phyloP scores from a whole-genome alignment of 2,888 invertebrate species.

The Tachina fera region DNA sequence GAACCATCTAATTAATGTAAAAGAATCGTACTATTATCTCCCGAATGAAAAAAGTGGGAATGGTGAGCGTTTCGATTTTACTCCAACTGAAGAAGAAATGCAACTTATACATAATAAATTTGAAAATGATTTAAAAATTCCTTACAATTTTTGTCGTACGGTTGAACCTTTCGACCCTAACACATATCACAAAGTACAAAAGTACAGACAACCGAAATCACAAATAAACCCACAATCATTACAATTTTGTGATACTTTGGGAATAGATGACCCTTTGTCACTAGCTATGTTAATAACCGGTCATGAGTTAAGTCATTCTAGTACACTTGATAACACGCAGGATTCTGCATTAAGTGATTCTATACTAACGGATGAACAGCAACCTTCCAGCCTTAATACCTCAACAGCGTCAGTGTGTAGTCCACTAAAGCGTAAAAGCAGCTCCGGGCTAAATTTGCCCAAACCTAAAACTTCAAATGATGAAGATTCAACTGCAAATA shows the following conservation, averaged over 20 bases:
- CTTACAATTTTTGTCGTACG: conserved; percentile 90
- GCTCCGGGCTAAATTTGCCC: conserved; percentile 76
- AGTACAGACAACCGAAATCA: conserved; percentile 83
- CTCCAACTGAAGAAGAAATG: conserved; percentile 90
- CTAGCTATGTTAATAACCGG: conserved; percentile 85
- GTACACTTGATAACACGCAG: conserved; percentile 73
- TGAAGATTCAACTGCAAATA: conserved; percentile 51
- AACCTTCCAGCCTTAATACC: conserved; percentile 72
- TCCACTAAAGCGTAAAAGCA: conserved; percentile 77
- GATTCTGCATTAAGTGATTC: conserved; percentile 70
- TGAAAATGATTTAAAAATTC: conserved; percentile 87
- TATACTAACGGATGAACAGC: conserved; percentile 55
- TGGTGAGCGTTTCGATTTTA: conserved; percentile 85
- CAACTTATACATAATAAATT: conserved; percentile 86
- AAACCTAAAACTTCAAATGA: conserved; percentile 72
- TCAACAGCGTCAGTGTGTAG: conserved; percentile 69
- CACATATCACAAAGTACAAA: conserved; percentile 80
- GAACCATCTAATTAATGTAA: conserved; percentile 92
- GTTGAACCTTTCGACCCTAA: conserved; percentile 86
- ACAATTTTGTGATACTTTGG: conserved; percentile 87
- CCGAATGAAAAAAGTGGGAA: conserved; percentile 85
- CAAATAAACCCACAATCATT: conserved; percentile 88
- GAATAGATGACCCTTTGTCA: conserved; percentile 92
- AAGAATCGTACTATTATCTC: conserved; percentile 88
- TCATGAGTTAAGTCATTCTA: conserved; percentile 79